Base-by-base conservation (phyloP, 2,113 vertebrate species). In the Machaerirhynchus nigripectus region DNA sequence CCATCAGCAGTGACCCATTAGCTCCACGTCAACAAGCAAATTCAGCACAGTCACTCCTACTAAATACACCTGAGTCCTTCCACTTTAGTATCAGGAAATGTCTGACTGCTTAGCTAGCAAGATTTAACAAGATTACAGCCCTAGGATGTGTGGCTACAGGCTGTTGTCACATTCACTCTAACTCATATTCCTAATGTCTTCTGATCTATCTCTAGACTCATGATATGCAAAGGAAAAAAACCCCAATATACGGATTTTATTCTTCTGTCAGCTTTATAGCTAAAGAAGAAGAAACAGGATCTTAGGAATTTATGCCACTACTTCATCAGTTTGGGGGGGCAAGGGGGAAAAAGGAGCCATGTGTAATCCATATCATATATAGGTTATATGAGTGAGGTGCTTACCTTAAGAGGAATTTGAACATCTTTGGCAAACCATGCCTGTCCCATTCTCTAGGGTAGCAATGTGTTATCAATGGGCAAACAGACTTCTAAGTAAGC, bases 61-160 rank as follows among this genome's bases (percentile, higher is more conserved):
- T 39, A 92, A 84, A 94, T 44, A 75, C 49, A 96, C 87, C 90
- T 91, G 64, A 77, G 53, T 79, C 93, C 33, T 63, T 90, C 59
- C 31, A 61, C 86, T 87, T 91, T 88, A 88, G 71, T 71, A 81
- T 80, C 39, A 92, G 44, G 22, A 87, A 91, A 50, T 3, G 2
- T 85, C 85, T 96, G 85, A 76, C 81, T 95, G 90, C 92, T 95
- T 95, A 93, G 52, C 87, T 78, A 78, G 55, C 90, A 95, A 96
- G 80, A 89, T 90, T 94, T 95, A 95, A 87, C 50, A 95, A 94
- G 83, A 89, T 95, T 93, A 95, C 37, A 89, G 70, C n/a, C 63
- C 27, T 64, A 65, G 69, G 50, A 96, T 90, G 24, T 73, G 92
- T 70, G 84, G 82, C 91, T 95, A 75, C 67, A 93, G 83, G 83